A percentile compares a stretch with the other conserved stretches of the same genome.
phyloP scores from a whole-genome alignment of 2,113 vertebrate species.

The Phaethornis superciliosus region DNA sequence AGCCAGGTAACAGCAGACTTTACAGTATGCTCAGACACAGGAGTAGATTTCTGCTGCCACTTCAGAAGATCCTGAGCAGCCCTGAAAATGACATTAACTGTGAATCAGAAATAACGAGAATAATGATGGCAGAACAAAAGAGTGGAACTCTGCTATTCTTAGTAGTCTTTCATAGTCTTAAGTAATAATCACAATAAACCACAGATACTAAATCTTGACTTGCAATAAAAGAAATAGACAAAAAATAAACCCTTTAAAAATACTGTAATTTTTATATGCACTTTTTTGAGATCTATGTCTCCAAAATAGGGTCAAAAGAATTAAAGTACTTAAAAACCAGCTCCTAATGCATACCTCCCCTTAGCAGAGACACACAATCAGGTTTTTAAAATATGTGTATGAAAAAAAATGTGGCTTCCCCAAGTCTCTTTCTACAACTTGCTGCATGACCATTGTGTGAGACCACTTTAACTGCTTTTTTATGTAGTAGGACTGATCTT shows the following conservation, averaged over 20 bases:
- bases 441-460: background rate
- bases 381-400: background rate
- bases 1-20: constrained; percentile 74
- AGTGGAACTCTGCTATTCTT: background rate
- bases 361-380: background rate
- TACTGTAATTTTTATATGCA: background rate
- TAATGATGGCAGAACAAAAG: background rate
- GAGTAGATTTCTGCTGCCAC: constrained; percentile 71
- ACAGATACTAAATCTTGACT: background rate
- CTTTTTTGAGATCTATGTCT: background rate
- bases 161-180: background rate
- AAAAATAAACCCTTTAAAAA: background rate
- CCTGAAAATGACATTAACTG: constrained; percentile 62
- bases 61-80: constrained; percentile 63
- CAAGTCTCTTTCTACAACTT: background rate
- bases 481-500: background rate
- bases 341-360: background rate
- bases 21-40: constrained; percentile 64
- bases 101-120: background rate
- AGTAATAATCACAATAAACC: background rate
- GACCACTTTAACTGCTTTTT: background rate
- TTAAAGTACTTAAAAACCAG: background rate
- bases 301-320: background rate
- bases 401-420: background rate
- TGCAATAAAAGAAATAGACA: background rate